These are phyloP conservation scores for Strigamia crassipes DNA, from an alignment of 2,888 invertebrate species.

Conservation along the genomic window DNA sequence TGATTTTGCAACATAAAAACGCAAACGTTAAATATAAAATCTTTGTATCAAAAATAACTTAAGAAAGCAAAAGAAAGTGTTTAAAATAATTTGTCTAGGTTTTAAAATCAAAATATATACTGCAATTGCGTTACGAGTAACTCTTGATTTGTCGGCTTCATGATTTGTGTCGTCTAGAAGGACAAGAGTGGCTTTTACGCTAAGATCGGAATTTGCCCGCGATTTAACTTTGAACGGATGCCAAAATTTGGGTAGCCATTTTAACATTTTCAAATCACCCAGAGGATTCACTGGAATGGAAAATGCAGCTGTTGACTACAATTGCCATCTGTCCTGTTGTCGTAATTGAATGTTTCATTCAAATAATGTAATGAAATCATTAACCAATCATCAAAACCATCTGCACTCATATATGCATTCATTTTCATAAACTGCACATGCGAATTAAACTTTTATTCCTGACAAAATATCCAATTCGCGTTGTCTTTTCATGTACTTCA, in stretches of 20 bases:
- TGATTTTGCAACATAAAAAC: background rate
- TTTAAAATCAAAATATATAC: background rate
- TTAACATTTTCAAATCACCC: conserved; percentile 23
- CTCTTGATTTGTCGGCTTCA: conserved; percentile 22
- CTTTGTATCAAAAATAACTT: background rate
- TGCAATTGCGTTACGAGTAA: background rate
- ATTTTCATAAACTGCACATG: background rate
- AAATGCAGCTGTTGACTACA: conserved; percentile 42
- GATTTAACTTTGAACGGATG: background rate
- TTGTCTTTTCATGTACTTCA: background rate
- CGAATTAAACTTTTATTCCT: background rate
- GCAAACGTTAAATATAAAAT: background rate
- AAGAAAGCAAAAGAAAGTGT: background rate
- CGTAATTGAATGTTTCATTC: conserved; percentile 33
- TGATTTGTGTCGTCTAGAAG: conserved; percentile 38
- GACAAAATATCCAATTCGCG: background rate
- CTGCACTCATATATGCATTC: background rate
- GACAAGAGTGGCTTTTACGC: conserved; percentile 34
- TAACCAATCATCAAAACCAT: conserved; percentile 38
- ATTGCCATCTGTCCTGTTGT: conserved; percentile 40
- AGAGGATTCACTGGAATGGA: conserved; percentile 36
- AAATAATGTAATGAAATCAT: conserved; percentile 26
- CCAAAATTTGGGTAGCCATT: conserved; percentile 11
- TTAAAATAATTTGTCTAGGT: background rate
- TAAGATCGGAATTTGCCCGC: conserved; percentile 26